A percentile compares a stretch with the other conserved stretches of the same genome.
Evolutionary conservation across 2,113 vertebrate species (phyloP).

Genomic region (Tenebrosternarchus preto): DNA sequence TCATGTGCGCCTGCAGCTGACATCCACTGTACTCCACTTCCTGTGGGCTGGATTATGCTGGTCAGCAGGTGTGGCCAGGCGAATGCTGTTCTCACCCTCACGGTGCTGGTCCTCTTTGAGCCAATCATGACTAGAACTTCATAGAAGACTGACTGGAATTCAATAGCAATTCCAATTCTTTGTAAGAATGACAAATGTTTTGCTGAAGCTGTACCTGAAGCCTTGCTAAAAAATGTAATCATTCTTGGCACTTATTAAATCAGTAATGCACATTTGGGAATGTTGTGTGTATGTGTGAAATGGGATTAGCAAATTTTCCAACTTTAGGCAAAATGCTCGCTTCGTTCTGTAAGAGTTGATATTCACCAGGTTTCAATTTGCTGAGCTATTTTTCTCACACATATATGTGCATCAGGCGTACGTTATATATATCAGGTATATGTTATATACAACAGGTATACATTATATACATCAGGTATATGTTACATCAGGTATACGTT

Average conservation of each 20-base stretch:
- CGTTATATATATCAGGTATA: too few relatives aligned
- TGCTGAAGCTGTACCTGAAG: neutral
- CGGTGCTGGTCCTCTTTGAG: slow-evolving; percentile 44
- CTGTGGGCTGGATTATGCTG: slow-evolving; percentile 47
- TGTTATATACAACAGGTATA: neutral
- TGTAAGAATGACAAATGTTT: neutral
- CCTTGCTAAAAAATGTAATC: neutral
- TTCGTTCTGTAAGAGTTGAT: neutral
- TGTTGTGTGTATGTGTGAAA: neutral
- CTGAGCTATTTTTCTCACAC: neutral
- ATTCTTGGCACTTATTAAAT: neutral
- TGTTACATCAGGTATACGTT: neutral
- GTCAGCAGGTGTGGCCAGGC: neutral
- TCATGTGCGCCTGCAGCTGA: slow-evolving; percentile 64
- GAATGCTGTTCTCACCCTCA: slow-evolving; percentile 48
- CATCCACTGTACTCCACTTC: slow-evolving; percentile 67
- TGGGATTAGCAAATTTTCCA: neutral
- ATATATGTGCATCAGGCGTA: neutral
- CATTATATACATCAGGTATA: too few relatives aligned
- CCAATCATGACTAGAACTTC: neutral
- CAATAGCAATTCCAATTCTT: neutral
- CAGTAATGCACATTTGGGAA: neutral
- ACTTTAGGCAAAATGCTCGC: neutral
- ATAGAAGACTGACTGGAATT: neutral
- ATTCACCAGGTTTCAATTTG: neutral